These are phyloP conservation scores for Callopanchax toddi DNA, from an alignment of 2,113 vertebrate species.

Conservation along the genomic window DNA sequence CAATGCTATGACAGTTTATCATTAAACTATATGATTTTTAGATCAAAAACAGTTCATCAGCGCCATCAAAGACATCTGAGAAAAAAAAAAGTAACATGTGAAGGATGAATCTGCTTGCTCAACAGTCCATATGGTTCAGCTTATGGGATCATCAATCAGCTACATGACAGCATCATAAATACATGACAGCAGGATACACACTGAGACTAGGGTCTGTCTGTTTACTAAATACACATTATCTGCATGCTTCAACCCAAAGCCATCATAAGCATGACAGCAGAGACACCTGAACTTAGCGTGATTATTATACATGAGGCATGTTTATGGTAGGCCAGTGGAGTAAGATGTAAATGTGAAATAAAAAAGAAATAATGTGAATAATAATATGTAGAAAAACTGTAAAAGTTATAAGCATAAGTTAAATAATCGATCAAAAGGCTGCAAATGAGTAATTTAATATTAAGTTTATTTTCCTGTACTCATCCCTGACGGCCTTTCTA, in stretches of 20 bases:
- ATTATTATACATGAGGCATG: too few species aligned
- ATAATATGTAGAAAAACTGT: too few species aligned
- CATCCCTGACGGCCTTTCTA: too few species aligned
- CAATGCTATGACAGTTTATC: not conserved
- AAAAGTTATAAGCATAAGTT: too few species aligned
- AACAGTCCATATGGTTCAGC: slow-evolving; percentile 22
- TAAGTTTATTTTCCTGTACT: too few species aligned
- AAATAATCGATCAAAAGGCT: too few species aligned
- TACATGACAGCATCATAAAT: slow-evolving; percentile 27
- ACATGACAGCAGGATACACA: not conserved
- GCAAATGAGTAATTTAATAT: too few species aligned
- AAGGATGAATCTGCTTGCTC: slow-evolving; percentile 12
- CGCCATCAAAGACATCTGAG: not conserved
- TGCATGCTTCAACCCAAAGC: slow-evolving; percentile 13
- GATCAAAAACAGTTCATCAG: not conserved
- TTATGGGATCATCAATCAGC: not conserved
- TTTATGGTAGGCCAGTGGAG: too few species aligned
- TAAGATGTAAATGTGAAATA: too few species aligned
- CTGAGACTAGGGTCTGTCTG: not conserved
- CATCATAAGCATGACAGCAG: slow-evolving; percentile 21
- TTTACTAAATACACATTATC: slow-evolving; percentile 21
- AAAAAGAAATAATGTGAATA: too few species aligned
- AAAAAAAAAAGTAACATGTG: not conserved
- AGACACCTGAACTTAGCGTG: too few species aligned
- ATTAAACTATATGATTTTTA: not conserved